phyloP scores from a whole-genome alignment of 2,797 vertebrate species.

The Ctenochaetus hawaiiensis region DNA sequence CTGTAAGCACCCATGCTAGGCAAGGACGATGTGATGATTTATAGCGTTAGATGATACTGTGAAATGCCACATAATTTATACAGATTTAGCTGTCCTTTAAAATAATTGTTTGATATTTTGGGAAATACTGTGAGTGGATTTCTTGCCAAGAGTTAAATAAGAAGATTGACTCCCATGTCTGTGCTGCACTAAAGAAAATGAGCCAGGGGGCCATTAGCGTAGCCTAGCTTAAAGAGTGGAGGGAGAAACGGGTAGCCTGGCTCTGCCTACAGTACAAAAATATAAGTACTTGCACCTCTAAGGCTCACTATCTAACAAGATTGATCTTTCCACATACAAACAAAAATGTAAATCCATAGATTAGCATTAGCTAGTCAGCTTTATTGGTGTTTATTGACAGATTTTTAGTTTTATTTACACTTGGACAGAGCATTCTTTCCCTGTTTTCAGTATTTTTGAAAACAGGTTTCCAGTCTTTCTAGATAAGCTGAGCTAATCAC shows the following conservation, averaged over 20 bases:
- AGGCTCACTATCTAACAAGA: neutral
- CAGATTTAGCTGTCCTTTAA: constrained; percentile 20
- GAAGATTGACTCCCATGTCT: neutral
- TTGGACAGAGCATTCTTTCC: neutral
- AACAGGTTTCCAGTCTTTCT: no score
- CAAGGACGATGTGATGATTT: constrained; percentile 6
- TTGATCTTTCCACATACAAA: neutral
- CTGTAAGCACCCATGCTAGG: constrained; percentile 8
- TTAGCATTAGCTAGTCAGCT: neutral
- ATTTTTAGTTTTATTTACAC: neutral
- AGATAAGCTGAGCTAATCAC: no score
- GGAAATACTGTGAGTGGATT: neutral
- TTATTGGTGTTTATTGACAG: neutral
- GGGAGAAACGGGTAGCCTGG: neutral
- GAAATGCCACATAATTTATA: constrained; percentile 5
- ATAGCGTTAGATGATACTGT: neutral
- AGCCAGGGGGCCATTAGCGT: neutral
- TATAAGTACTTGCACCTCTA: neutral
- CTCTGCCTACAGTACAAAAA: neutral
- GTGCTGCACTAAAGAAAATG: neutral
- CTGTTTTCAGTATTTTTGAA: neutral
- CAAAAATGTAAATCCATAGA: neutral
- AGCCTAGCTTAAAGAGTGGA: neutral
- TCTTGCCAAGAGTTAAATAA: neutral
- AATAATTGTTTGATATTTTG: neutral